These are phyloP conservation scores for Hippoglossus hippoglossus DNA, from an alignment of 2,797 vertebrate genomes.

Conservation along the genomic window DNA sequence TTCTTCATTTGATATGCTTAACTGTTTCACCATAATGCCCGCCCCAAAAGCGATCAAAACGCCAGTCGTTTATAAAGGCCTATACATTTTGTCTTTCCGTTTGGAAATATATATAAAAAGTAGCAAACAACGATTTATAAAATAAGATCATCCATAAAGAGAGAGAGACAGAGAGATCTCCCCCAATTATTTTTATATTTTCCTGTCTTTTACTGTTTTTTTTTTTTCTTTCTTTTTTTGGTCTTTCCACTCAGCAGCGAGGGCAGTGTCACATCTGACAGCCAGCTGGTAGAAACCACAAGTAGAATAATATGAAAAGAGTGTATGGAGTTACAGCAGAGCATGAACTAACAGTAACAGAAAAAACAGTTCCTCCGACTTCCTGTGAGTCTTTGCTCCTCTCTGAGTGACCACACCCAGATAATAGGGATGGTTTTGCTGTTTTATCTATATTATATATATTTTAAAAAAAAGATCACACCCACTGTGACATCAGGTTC, in stretches of 20 bases:
- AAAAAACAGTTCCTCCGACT: conserved; percentile 59
- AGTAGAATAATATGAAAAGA: conserved; percentile 56
- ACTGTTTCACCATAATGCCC: conserved; percentile 73
- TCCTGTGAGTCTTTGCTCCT: conserved; percentile 60
- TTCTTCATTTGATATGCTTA: conserved; percentile 83
- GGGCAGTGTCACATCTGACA: conserved; percentile 69
- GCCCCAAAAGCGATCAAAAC: conserved; percentile 59
- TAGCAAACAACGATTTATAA: conserved; percentile 83
- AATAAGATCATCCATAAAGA: conserved; percentile 85
- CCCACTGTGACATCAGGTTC: conserved; percentile 48
- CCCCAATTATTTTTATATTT: conserved; percentile 29
- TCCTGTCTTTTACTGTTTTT: neutral
- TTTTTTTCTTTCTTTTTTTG: conserved; percentile 29
- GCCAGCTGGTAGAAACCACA: conserved; percentile 71
- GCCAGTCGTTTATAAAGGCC: conserved; percentile 68
- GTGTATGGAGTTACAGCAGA: conserved; percentile 90
- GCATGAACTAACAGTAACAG: conserved; percentile 70
- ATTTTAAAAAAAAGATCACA: neutral
- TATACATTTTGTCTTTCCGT: conserved; percentile 58
- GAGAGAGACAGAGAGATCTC: conserved; percentile 65
- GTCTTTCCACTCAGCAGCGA: conserved; percentile 80
- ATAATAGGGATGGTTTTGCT: conserved; percentile 36
- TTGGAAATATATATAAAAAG: conserved; percentile 79
- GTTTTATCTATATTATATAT: conserved; percentile 9
- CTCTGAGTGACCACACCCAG: conserved; percentile 34